These are phyloP conservation scores for Anthopleura xanthogrammica DNA, from an alignment of 92 coral and sea anemone species.

Conservation along the genomic window DNA sequence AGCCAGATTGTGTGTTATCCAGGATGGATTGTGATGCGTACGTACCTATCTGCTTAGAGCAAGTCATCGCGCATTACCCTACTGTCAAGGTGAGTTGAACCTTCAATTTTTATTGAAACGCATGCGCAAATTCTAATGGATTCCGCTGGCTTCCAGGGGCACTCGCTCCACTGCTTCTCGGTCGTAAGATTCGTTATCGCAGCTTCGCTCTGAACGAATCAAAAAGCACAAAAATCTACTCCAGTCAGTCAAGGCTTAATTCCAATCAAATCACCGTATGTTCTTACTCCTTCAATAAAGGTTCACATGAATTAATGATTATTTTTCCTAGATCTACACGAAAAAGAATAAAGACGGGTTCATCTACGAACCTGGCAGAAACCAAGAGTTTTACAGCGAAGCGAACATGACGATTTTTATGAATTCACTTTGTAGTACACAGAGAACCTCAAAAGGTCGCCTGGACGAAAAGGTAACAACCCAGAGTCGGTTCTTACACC, in stretches of 20 bases:
- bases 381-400: constrained; percentile 90
- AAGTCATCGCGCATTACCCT: constrained; percentile 83
- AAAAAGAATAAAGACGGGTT: constrained; percentile 87
- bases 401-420: constrained; percentile 78
- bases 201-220: background rate
- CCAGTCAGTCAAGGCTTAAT: no score
- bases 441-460: constrained; percentile 71
- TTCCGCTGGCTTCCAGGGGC: no score
- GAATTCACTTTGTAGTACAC: constrained; percentile 86
- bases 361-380: constrained; percentile 81
- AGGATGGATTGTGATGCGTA: constrained; percentile 76
- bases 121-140: no score
- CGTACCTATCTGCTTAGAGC: constrained; percentile 68
- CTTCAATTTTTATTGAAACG: no score
- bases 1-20: constrained; percentile 78
- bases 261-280: no score
- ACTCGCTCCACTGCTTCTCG: no score
- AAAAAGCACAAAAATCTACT: no score
- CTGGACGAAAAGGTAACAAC: constrained; percentile 75
- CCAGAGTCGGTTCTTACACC: background rate
- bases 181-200: no score
- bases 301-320: background rate
- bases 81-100: constrained; percentile 59
- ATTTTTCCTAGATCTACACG: constrained; percentile 47
- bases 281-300: no score